These are phyloP conservation scores for Bembecia ichneumoniformis DNA, from an alignment of 2,888 invertebrate genomes.

Conservation along the genomic window DNA sequence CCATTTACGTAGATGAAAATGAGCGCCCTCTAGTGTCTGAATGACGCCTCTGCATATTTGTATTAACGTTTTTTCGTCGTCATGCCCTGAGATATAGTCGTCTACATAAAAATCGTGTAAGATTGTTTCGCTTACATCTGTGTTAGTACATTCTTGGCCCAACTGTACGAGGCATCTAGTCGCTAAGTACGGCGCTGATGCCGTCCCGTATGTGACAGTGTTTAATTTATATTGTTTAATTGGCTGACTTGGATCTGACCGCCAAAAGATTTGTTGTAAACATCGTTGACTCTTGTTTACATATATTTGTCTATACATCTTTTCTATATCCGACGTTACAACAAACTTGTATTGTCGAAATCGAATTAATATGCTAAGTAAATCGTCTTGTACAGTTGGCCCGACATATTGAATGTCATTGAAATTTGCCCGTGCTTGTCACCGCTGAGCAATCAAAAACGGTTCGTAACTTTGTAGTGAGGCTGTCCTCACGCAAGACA, in stretches of 20 bases:
- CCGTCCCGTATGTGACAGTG: no score
- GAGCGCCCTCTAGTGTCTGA: no score
- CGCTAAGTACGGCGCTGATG: no score
- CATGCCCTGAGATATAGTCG: no score
- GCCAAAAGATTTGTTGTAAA: background rate
- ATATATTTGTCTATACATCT: background rate
- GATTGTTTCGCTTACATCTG: no score
- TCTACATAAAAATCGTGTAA: no score
- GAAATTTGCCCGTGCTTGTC: conserved; percentile 6
- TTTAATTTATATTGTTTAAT: no score
- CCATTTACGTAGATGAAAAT: no score
- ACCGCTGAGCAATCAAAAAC: conserved; percentile 11
- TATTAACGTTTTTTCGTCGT: no score
- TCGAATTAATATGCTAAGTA: background rate
- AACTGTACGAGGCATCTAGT: no score
- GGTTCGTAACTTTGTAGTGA: conserved; percentile 9
- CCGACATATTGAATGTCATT: background rate
- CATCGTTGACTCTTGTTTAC: background rate
- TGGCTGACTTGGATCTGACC: background rate
- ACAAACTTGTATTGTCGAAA: background rate
- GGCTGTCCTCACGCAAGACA: conserved; percentile 10
- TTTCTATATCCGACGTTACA: background rate
- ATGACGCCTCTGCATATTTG: no score
- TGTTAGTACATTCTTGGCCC: no score
- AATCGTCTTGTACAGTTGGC: background rate